Conservation (phyloP, 2,113 vertebrate genomes). For the Chinchilla lanigera region DNA sequence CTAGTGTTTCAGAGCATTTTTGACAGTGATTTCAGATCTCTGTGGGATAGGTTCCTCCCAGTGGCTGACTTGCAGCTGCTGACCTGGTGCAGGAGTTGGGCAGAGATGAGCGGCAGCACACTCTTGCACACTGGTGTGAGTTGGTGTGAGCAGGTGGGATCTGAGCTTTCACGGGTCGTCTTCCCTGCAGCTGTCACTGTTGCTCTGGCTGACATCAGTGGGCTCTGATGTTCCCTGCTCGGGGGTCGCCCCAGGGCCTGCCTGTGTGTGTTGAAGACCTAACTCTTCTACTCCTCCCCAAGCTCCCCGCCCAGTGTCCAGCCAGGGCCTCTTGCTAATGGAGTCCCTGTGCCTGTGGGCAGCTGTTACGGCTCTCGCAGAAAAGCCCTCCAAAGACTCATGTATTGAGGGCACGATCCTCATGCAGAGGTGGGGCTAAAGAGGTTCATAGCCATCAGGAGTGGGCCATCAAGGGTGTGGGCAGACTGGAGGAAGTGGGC, state of each 20-base stretch:
- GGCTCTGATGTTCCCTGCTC: too few species aligned
- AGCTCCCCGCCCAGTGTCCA: neutral
- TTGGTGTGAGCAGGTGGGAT: neutral
- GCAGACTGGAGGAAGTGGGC: neutral
- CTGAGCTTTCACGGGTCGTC: neutral
- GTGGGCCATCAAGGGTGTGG: neutral
- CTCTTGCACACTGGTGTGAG: neutral
- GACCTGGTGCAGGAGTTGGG: accelerated
- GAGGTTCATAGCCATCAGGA: neutral
- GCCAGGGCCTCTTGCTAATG: neutral
- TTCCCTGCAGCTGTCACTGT: neutral
- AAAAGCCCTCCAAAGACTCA: neutral
- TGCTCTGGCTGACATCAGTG: neutral
- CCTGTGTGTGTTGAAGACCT: accelerated
- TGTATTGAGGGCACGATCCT: neutral
- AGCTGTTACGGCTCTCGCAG: neutral
- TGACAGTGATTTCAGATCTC: neutral
- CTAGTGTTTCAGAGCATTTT: neutral
- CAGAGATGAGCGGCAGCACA: neutral
- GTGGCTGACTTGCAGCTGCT: neutral
- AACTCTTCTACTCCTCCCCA: neutral
- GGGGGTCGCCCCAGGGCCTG: neutral
- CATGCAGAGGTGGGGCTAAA: neutral
- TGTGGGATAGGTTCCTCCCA: accelerated
- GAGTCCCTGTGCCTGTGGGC: neutral